Percentiles rank a stretch among this genome's conserved stretches.
These are phyloP conservation scores for Desmophyllum pertusum DNA, from an alignment of 92 coral and sea anemone genomes.

Conservation along the genomic window DNA sequence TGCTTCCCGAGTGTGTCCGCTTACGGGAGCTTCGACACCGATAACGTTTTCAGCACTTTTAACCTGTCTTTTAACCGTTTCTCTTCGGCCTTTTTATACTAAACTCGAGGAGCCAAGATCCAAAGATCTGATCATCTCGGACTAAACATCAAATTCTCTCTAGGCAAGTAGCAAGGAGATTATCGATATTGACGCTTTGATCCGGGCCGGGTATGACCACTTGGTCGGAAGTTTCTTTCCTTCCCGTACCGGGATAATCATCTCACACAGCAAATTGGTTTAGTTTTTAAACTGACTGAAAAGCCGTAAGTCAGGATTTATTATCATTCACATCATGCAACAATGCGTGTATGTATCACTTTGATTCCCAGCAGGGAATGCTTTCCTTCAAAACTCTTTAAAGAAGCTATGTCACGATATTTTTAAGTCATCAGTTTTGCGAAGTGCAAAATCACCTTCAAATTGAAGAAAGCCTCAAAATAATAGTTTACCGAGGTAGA, in stretches of 20 bases:
- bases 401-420: too few species aligned
- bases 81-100: background rate
- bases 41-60: background rate
- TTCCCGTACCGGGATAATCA: background rate
- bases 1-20: too few species aligned
- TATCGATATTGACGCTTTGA: background rate
- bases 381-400: background rate
- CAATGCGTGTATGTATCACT: background rate
- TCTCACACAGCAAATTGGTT: background rate
- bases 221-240: constrained; percentile 5
- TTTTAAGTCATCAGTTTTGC: too few species aligned
- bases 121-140: background rate
- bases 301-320: background rate
- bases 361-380: background rate
- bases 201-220: background rate
- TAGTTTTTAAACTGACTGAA: background rate
- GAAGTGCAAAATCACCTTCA: too few species aligned
- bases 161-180: background rate
- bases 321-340: background rate
- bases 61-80: background rate
- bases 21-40: too few species aligned
- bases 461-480: too few species aligned
- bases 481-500: too few species aligned
- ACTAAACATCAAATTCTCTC: background rate
- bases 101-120: background rate